Base-by-base conservation (phyloP, 2,888 invertebrate genomes). In the Scrobipalpa costella region DNA sequence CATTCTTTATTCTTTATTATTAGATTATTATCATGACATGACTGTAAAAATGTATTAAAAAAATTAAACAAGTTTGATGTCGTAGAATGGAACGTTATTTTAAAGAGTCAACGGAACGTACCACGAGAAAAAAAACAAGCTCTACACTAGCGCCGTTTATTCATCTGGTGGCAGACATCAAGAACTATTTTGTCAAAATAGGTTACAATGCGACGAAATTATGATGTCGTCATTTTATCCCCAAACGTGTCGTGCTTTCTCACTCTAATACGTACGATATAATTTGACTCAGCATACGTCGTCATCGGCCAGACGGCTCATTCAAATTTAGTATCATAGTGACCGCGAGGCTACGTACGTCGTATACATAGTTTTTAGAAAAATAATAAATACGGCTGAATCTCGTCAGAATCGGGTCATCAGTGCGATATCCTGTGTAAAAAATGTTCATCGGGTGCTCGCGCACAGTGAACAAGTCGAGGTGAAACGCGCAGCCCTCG, bases 171-270 rank as follows among this genome's bases (percentile, higher is more conserved):
- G 89, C 80, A 89, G 88, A 88, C 87, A 81, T 76, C 76, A 1
- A 57, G 84, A 68, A 90, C 83, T 86, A 88, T 81, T 85, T 90
- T 85, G 91, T 91, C 90, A 91, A 91, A 91, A 91, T 90, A 90
- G 86, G 88, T 73, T 87, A 80, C 69, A 74, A 84, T 27, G 63
- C 86, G 67, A 70, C 78, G 63, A 85, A 80, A 73, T 79, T 66
- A 57, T 72, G 69, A 68, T 66, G 70, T 59, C 63, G 50, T 67
- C 61, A 64, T 68, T 61, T 65, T 63, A 65, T 71, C 70, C 68
- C 70, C 66, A 69, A 70, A 68, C 60, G 64, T 65, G 49, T 74
- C 71, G 71, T 73, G 68, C 64, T n/a, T 57, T 86, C 86, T 86
- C 84, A 73, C 74, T 89, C 76, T 67, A 49, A 63, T 74, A 21